Conservation (phyloP, 2,888 invertebrate species). For the Spodoptera exigua region DNA sequence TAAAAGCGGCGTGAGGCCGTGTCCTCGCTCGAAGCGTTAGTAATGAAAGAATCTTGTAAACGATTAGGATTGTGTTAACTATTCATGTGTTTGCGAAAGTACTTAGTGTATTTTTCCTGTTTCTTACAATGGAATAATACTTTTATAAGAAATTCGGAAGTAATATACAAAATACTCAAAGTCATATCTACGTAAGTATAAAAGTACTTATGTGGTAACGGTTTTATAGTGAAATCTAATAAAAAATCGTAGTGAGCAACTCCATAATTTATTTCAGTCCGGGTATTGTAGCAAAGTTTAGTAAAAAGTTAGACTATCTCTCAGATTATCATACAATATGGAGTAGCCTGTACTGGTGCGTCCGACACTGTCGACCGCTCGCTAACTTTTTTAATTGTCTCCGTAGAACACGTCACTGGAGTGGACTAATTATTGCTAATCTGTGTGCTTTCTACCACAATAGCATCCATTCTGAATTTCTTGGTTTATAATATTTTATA, state of each 20-base stretch:
- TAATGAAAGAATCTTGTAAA: constrained; percentile 64
- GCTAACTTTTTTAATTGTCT: constrained; percentile 59
- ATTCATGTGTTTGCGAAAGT: constrained; percentile 49
- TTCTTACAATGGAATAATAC: constrained; percentile 13
- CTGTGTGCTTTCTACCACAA: constrained; percentile 31
- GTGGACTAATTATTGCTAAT: constrained; percentile 43
- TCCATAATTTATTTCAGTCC: constrained; percentile 48
- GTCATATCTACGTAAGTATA: constrained; percentile 2
- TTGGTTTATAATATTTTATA: constrained; percentile 24
- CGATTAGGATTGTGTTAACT: constrained; percentile 63
- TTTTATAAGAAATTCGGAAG: not conserved
- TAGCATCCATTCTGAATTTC: constrained; percentile 3
- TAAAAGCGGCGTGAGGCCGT: not conserved
- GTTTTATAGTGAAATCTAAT: constrained; percentile 49
- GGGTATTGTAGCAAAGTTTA: constrained; percentile 52
- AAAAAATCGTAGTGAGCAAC: constrained; percentile 48
- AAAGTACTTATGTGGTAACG: constrained; percentile 29
- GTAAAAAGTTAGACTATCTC: constrained; percentile 62
- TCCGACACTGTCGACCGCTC: constrained; percentile 35
- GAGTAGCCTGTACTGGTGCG: constrained; percentile 44
- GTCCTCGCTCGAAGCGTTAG: constrained; percentile 14
- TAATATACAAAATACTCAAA: constrained; percentile 7
- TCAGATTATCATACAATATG: constrained; percentile 64
- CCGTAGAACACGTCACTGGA: constrained; percentile 27
- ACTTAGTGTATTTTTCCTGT: constrained; percentile 34